Evolutionary conservation across 2,113 vertebrate species (phyloP).

Genomic region (Crypturellus undulatus): DNA sequence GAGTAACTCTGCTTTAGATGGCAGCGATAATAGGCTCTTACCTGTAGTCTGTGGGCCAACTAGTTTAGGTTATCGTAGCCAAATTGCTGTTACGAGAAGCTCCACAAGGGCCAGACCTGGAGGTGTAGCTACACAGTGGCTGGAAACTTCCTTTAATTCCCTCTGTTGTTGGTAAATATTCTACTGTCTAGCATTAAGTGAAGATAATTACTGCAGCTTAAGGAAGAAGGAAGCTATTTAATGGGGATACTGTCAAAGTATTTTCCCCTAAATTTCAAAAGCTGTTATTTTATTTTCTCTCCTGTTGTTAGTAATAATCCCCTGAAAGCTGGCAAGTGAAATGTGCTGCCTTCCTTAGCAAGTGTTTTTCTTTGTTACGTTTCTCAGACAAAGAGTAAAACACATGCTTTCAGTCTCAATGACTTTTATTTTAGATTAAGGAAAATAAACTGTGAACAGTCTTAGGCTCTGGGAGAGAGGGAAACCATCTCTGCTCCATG

Average conservation of each 20-base stretch:
- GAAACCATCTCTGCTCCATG: not conserved
- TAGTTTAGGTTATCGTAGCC: not conserved
- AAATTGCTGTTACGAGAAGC: not conserved
- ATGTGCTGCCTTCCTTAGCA: conserved; percentile 15
- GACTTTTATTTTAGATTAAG: conserved; percentile 53
- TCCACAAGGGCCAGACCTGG: not conserved
- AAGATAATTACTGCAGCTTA: conserved; percentile 43
- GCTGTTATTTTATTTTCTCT: conserved; percentile 40
- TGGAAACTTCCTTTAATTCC: not conserved
- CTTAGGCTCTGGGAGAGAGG: not conserved
- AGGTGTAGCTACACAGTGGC: not conserved
- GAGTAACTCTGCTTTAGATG: not conserved
- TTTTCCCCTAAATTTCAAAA: conserved; percentile 53
- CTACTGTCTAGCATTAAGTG: conserved; percentile 26
- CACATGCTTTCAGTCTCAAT: conserved; percentile 6
- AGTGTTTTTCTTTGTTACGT: conserved; percentile 59
- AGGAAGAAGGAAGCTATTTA: conserved; percentile 31
- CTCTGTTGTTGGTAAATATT: conserved; percentile 41
- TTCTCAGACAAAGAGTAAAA: conserved; percentile 51
- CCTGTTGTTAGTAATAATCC: conserved; percentile 50
- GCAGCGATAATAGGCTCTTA: not conserved
- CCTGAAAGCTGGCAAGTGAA: conserved; percentile 49
- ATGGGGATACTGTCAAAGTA: conserved; percentile 57
- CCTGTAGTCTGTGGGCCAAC: rapidly evolving
- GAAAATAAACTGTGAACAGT: not conserved